Evolutionary conservation across 2,888 invertebrate species (phyloP), one percentile per base, ranked within the genome.

Genomic region (Trissoscelio sp.): DNA sequence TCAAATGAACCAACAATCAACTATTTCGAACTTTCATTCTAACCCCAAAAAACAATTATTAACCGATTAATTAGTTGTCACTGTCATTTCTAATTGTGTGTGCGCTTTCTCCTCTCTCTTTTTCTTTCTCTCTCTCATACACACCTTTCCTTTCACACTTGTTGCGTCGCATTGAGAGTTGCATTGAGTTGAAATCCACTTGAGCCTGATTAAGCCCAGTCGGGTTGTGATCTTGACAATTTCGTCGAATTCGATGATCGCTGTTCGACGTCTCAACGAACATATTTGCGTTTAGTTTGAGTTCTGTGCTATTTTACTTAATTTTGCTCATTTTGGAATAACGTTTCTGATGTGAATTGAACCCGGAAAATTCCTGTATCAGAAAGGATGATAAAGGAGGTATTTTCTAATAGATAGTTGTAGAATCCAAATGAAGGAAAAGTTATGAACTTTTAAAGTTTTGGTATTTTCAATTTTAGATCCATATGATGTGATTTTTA

Each of bases 91-190:
- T 34, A 2, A 7, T 34, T 34, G 5, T 9, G 5, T 34, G 5
- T 34, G 34, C 55, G 55, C 69, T 69, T 69, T 69, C 69, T 69
- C 69, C 42, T 70, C 34, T 24, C 24, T 46, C 34, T 46, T 46
- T 46, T 42, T 34, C 37, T 69, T 9, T 51, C 24, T 44, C 22
- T 69, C 57, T 34, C 11, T 20, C 42, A n/a, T 51, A 28, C 53
- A 42, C 46, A 37, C 58, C 58, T 48, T 60, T 60, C 53, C 72
- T 53, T 72, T 72, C 72, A 72, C 72, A 72, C 72, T 72, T 72
- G 72, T 72, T 72, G 72, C 72, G 72, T 72, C 72, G 72, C 44
- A 34, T 6, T n/a, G n/a, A 31, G 42, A 42, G 53, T 72, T 60
- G 70, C 48, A 28, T 34, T 44, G 70, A 58, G 9, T 39, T 3